Conservation (phyloP, 1,140 invertebrate genomes). For the Papilio polyxenes region DNA sequence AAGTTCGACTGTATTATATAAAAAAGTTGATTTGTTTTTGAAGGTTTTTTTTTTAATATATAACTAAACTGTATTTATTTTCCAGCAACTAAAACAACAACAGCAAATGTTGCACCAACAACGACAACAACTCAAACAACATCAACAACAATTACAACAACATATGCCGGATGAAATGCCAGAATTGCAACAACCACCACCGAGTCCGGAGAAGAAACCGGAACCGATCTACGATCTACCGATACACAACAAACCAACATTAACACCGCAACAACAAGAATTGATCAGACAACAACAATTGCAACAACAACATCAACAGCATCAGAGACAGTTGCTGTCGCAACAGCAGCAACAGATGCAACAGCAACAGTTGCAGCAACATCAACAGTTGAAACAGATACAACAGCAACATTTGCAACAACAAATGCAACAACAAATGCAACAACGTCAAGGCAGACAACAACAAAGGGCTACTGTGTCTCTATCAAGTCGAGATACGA, state of each 20-base stretch:
- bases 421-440: conserved; percentile 39
- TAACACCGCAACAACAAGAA: conserved; percentile 65
- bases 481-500: conserved; percentile 71
- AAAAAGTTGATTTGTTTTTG: too few species aligned
- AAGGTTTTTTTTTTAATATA: neutral
- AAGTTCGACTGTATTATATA: too few species aligned
- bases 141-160: conserved; percentile 46
- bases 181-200: conserved; percentile 35
- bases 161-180: neutral
- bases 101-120: conserved; percentile 43
- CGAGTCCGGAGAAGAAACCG: conserved; percentile 59
- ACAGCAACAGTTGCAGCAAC: conserved; percentile 48
- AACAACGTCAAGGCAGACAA: conserved; percentile 42
- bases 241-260: conserved; percentile 69
- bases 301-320: conserved; percentile 35
- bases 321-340: conserved; percentile 28
- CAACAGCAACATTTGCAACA: conserved; percentile 44
- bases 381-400: conserved; percentile 42
- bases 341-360: conserved; percentile 42
- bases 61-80: conserved; percentile 5
- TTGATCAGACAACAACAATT: conserved; percentile 55
- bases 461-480: conserved; percentile 57
- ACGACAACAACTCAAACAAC: conserved; percentile 46
- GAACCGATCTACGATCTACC: conserved; percentile 72
- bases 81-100: conserved; percentile 61